Evolutionary conservation across 2,888 invertebrate genomes (phyloP).

Genomic region (Plagodis pulveraria): DNA sequence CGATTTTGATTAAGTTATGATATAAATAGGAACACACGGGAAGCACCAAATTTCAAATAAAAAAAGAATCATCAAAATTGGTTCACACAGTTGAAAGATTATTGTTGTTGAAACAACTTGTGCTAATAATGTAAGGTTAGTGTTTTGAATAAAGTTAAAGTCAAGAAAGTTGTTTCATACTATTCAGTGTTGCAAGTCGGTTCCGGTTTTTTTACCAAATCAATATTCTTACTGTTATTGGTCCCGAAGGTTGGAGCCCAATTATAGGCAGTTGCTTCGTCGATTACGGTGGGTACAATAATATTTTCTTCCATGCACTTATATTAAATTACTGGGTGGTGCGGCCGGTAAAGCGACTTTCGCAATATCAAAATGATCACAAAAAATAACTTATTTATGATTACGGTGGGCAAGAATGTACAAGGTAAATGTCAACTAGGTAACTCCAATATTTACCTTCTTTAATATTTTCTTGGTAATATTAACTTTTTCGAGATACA

Average conservation of each 20-base stretch:
- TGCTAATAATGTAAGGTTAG: no score
- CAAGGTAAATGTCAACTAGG: constrained; percentile 11
- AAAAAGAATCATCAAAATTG: no score
- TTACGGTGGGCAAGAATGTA: constrained; percentile 3
- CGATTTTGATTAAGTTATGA: no score
- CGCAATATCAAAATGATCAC: constrained; percentile 3
- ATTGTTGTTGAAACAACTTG: no score
- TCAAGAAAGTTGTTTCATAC: no score
- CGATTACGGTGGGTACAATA: constrained; percentile 5
- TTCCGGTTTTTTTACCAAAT: no score
- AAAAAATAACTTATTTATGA: constrained; percentile 9
- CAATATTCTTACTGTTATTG: neutral
- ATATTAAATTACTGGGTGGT: constrained; percentile 10
- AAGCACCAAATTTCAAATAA: no score
- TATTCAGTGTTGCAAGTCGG: no score
- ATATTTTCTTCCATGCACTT: constrained; percentile 1
- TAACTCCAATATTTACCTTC: neutral
- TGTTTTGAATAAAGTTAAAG: no score
- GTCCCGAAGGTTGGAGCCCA: constrained; percentile 1
- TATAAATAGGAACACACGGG: no score
- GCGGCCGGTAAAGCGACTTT: constrained; percentile 7
- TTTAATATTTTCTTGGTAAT: constrained; percentile 6
- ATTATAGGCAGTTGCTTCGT: constrained; percentile 3
- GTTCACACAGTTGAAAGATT: no score
- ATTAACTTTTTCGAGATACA: neutral